Conservation (phyloP, 2,113 vertebrate species). For the Myxocyprinus asiaticus region DNA sequence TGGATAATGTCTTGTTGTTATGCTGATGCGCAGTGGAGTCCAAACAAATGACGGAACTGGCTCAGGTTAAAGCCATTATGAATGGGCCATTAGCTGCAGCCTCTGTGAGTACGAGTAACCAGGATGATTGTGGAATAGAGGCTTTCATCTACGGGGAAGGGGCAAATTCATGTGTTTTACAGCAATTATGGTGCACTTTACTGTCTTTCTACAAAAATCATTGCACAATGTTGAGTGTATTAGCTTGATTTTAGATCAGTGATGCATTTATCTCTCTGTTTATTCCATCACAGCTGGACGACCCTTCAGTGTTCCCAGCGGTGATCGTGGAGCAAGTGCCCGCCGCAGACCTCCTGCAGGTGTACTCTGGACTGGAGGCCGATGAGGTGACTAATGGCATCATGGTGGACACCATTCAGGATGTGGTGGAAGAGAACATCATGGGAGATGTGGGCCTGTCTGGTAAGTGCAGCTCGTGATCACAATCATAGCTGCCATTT, state of each 20-base stretch:
- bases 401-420: constrained; percentile 78
- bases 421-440: constrained; percentile 81
- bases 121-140: constrained; percentile 25
- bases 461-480: constrained; percentile 65
- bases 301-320: constrained; percentile 85
- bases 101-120: background rate
- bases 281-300: constrained; percentile 76
- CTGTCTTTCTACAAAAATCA: constrained; percentile 4
- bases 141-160: constrained; percentile 25
- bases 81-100: constrained; percentile 19
- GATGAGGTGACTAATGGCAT: constrained; percentile 82
- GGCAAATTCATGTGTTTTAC: constrained; percentile 26
- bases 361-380: constrained; percentile 84
- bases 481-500: background rate
- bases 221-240: background rate
- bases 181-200: constrained; percentile 28
- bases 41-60: background rate
- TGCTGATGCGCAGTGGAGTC: constrained; percentile 2
- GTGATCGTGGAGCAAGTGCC: constrained; percentile 88
- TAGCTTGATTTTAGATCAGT: constrained; percentile 30
- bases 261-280: background rate
- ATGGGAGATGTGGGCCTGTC: constrained; percentile 79
- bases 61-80: constrained; percentile 37
- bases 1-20: constrained; percentile 10
- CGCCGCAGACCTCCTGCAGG: constrained; percentile 82